These are phyloP conservation scores for Spinus pinus DNA, from an alignment of 2,797 vertebrate genomes.

Conservation along the genomic window DNA sequence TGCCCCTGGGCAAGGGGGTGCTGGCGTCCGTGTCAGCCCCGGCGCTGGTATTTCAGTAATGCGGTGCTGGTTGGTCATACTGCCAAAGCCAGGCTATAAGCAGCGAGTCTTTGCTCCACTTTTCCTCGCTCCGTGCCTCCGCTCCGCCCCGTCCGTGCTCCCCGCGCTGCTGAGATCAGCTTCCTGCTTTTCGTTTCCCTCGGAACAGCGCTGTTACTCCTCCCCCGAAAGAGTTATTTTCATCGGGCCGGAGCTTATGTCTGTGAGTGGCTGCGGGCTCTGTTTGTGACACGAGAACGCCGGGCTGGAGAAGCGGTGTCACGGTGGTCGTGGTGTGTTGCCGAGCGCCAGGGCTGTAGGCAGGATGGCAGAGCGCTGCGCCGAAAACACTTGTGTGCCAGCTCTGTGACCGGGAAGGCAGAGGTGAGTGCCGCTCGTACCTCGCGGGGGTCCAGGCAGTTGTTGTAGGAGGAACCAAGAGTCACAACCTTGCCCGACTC, in stretches of 20 bases:
- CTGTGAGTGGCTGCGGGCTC: constrained; percentile 25
- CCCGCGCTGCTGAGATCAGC: constrained; percentile 71
- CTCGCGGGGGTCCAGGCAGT: not conserved
- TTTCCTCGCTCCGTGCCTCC: constrained; percentile 37
- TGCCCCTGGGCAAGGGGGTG: not conserved
- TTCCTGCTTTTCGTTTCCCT: constrained; percentile 73
- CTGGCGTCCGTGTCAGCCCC: not conserved
- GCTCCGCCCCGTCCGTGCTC: constrained; percentile 72
- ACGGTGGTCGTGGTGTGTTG: constrained; percentile 38
- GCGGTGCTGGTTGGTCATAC: not conserved
- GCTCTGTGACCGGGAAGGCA: constrained; percentile 46
- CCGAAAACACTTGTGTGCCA: constrained; percentile 31
- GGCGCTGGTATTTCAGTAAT: not conserved
- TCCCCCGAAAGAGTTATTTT: constrained; percentile 64
- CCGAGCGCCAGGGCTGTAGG: constrained; percentile 34
- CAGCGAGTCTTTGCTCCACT: constrained; percentile 20
- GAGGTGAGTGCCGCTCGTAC: constrained; percentile 49
- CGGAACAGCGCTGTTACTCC: constrained; percentile 15
- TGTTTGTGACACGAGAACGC: not conserved
- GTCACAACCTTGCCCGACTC: not conserved
- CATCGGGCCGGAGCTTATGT: constrained; percentile 32
- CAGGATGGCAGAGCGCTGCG: constrained; percentile 57
- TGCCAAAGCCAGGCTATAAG: constrained; percentile 46
- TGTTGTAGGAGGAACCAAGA: not conserved
- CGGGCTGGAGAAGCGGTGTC: not conserved